These are phyloP conservation scores for Cassiopea andromeda DNA, from an alignment of 30 jellyfish, hydroid and myxozoan species.

Conservation along the genomic window DNA sequence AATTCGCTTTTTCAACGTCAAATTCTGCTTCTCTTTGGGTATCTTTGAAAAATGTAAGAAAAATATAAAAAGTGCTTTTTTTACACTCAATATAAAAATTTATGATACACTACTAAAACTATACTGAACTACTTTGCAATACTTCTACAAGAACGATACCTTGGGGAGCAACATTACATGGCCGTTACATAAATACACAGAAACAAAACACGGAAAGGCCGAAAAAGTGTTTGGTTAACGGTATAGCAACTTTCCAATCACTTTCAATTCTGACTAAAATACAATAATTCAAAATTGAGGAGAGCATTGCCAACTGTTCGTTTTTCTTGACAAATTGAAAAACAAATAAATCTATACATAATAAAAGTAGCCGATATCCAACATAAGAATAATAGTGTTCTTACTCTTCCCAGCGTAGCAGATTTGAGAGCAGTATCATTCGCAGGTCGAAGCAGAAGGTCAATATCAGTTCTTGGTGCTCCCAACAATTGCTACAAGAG, in stretches of 20 bases:
- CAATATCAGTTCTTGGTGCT: conserved; percentile 94
- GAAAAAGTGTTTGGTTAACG: no score
- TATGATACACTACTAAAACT: not conserved
- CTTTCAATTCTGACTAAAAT: no score
- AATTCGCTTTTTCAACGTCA: conserved; percentile 54
- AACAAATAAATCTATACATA: no score
- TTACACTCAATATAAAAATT: not conserved
- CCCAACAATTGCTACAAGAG: conserved; percentile 82
- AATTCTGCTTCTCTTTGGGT: conserved; percentile 57
- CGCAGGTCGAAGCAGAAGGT: conserved; percentile 89
- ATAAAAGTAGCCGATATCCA: not conserved
- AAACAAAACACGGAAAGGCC: no score
- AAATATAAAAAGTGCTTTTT: no score
- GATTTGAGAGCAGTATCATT: conserved; percentile 58
- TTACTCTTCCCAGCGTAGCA: conserved; percentile 94
- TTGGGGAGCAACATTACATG: not conserved
- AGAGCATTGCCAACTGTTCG: no score
- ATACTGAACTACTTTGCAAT: no score
- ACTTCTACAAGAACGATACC: no score
- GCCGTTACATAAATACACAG: not conserved
- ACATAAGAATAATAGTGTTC: not conserved
- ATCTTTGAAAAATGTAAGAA: not conserved
- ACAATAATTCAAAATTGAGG: no score
- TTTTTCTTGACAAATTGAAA: no score
- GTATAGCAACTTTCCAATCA: no score